Evolutionary conservation across 2,888 invertebrate species (phyloP).

Genomic region (Didymodactylos carnosus): DNA sequence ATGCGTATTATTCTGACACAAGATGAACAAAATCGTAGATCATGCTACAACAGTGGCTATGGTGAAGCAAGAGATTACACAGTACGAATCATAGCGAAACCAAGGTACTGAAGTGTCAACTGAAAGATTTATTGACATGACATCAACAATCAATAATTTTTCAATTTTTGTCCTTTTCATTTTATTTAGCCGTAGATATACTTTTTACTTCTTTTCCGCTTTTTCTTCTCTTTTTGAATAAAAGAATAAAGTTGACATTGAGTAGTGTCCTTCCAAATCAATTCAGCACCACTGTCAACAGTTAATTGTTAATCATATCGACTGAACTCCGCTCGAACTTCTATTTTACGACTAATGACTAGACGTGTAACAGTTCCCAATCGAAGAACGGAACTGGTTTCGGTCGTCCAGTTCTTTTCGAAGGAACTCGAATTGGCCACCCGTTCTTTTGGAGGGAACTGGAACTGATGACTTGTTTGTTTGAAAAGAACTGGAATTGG

Average conservation of each 20-base stretch:
- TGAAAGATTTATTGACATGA: not conserved
- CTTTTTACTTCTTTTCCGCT: not conserved
- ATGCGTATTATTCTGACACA: not conserved
- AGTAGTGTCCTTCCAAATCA: not conserved
- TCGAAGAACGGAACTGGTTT: no score
- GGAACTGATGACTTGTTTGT: no score
- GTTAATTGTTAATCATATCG: no score
- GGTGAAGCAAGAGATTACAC: not conserved
- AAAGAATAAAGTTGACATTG: not conserved
- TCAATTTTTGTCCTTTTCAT: not conserved
- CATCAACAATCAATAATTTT: not conserved
- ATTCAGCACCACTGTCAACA: no score
- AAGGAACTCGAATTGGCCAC: no score
- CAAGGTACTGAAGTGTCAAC: not conserved
- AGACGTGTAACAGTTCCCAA: no score
- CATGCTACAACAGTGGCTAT: not conserved
- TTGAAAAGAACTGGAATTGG: no score
- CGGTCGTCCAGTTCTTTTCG: no score
- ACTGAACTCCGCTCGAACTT: no score
- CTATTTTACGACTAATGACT: no score
- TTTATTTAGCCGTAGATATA: not conserved
- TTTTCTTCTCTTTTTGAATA: not conserved
- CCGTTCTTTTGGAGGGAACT: no score
- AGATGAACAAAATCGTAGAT: not conserved
- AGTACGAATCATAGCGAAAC: not conserved